Evolutionary conservation across 2,888 invertebrate species (phyloP).

Genomic region (Capitulum mitella): DNA sequence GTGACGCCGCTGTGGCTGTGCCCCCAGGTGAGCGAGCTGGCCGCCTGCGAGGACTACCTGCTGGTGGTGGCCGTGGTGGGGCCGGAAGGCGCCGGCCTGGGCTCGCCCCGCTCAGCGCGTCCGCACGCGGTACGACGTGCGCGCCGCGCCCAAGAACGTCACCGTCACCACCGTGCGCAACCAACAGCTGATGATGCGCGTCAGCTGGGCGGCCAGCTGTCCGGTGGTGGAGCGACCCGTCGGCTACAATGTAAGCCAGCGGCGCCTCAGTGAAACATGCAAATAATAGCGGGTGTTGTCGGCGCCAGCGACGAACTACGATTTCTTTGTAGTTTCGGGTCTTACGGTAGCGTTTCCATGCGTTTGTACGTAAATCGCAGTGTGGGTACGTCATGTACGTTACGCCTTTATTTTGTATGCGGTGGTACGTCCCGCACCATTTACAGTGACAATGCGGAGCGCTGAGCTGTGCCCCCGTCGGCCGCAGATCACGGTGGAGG

Average conservation of each 20-base stretch:
- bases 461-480: no score
- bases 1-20: neutral
- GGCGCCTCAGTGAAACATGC: no score
- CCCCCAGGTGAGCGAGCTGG: conserved; percentile 51
- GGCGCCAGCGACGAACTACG: no score
- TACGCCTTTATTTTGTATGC: no score
- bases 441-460: no score
- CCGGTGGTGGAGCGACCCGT: conserved; percentile 47
- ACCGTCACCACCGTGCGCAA: conserved; percentile 43
- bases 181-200: conserved; percentile 48
- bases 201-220: conserved; percentile 67
- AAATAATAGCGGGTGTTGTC: no score
- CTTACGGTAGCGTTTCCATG: no score
- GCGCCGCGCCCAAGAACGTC: conserved; percentile 61
- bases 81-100: conserved; percentile 54
- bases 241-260: conserved; percentile 42
- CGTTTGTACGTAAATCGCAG: no score
- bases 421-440: no score
- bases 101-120: conserved; percentile 53
- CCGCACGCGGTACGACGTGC: conserved; percentile 55
- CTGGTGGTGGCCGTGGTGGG: conserved; percentile 51
- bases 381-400: no score
- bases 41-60: conserved; percentile 65
- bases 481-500: neutral
- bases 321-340: no score